Percentiles rank a stretch among this genome's conserved stretches.
Evolutionary conservation across 2,797 vertebrate genomes (phyloP).

Genomic region (Numenius phaeopus): DNA sequence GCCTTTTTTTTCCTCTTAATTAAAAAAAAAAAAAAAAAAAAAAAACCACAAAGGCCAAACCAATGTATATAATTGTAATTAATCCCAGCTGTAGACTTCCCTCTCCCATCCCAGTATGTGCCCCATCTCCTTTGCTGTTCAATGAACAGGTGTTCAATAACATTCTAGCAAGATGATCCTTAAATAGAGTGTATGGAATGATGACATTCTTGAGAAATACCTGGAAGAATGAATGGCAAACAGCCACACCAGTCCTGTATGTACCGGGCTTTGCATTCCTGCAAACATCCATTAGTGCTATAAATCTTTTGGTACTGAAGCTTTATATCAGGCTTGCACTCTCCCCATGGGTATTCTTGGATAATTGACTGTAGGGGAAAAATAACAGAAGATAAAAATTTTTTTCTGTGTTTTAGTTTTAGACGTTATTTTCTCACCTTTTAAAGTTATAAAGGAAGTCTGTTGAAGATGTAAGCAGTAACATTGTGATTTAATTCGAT

Average conservation of each 20-base stretch:
- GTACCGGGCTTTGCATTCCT: conserved; percentile 79
- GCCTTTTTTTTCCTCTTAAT: neutral
- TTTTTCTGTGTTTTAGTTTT: neutral
- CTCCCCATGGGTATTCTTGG: conserved; percentile 84
- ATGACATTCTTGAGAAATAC: conserved; percentile 53
- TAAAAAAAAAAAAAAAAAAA: neutral
- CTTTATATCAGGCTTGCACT: conserved; percentile 78
- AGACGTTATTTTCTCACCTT: neutral
- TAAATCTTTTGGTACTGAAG: conserved; percentile 73
- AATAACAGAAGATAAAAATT: neutral
- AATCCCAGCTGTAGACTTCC: neutral
- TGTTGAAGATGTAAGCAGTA: neutral
- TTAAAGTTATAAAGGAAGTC: neutral
- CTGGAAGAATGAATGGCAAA: conserved; percentile 81
- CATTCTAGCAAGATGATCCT: neutral
- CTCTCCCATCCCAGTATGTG: neutral
- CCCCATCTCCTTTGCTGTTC: neutral
- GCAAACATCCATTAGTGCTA: conserved; percentile 79
- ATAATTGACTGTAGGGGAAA: conserved; percentile 76
- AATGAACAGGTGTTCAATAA: neutral
- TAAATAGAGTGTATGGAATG: neutral
- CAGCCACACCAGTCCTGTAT: conserved; percentile 78
- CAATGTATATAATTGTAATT: neutral
- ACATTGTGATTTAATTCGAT: neutral
- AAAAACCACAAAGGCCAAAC: neutral